These are phyloP conservation scores for Erebia palarica DNA, from an alignment of 2,888 invertebrate genomes.

Conservation along the genomic window DNA sequence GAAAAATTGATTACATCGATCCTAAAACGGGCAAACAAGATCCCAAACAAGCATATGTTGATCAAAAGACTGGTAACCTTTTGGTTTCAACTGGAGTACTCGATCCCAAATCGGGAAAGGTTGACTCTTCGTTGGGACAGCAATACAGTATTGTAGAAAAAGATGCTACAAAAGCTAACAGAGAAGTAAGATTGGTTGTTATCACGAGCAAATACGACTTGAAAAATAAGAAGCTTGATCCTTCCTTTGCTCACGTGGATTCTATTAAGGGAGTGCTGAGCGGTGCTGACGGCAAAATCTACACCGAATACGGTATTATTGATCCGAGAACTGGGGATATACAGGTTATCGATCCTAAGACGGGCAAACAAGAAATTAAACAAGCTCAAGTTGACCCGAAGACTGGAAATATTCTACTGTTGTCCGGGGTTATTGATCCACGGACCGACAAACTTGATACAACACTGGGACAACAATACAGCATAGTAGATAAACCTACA, in stretches of 20 bases:
- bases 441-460: conserved; percentile 82
- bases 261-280: conserved; percentile 75
- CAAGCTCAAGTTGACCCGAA: conserved; percentile 75
- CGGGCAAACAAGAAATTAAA: conserved; percentile 72
- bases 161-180: conserved; percentile 85
- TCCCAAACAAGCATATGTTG: conserved; percentile 86
- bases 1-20: conserved; percentile 84
- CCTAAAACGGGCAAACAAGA: conserved; percentile 85
- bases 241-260: conserved; percentile 78
- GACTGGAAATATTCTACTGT: conserved; percentile 78
- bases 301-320: conserved; percentile 83
- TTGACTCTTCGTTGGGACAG: conserved; percentile 85
- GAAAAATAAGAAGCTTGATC: conserved; percentile 76
- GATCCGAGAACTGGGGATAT: conserved; percentile 84
- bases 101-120: conserved; percentile 86
- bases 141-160: conserved; percentile 86
- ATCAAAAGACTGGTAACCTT: conserved; percentile 86
- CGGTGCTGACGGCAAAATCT: conserved; percentile 85
- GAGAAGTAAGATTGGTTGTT: conserved; percentile 81
- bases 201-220: conserved; percentile 84
- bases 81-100: conserved; percentile 84
- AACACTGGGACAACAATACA: conserved; percentile 82
- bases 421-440: conserved; percentile 82
- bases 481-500: conserved; percentile 83
- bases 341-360: conserved; percentile 67